phyloP scores from a whole-genome alignment of 2,113 vertebrate genomes.

The Sus scrofa region T2T-Sscrofa CM000812.6:125974501-125975000 shows the following conservation, averaged over 20 bases:
- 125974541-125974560: not conserved
- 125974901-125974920: not conserved
- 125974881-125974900: not conserved
- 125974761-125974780: not conserved
- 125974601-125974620: not conserved
- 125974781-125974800: not conserved
- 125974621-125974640: not conserved
- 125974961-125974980: not conserved
- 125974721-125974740: not conserved
- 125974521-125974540: not conserved
- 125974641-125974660: not conserved
- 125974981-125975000: not conserved
- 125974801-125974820: not conserved
- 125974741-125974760: not conserved
- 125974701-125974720: not conserved
- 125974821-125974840: not conserved
- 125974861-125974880: not conserved
- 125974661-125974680: not conserved
- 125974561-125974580: not conserved
- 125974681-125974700: not conserved
- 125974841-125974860: not conserved
- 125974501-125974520: not conserved
- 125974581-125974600: too few species aligned
- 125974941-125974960: not conserved
- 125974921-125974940: not conserved